Conservation (phyloP, 2,797 vertebrate genomes). For the Sebastes goodei region DNA sequence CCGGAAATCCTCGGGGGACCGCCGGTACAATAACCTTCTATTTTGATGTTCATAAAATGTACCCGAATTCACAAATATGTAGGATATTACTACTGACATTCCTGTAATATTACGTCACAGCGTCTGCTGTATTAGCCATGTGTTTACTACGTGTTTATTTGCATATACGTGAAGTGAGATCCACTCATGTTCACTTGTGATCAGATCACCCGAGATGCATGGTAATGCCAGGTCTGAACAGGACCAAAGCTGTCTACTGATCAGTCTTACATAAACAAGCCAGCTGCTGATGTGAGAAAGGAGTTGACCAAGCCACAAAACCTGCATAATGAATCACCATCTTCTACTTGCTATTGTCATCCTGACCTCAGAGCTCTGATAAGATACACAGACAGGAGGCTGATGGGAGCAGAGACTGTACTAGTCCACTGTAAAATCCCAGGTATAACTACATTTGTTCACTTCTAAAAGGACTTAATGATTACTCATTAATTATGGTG, state of each 20-base stretch:
- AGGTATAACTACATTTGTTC: neutral
- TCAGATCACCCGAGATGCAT: no score
- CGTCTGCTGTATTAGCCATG: no score
- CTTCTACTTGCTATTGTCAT: constrained; percentile 10
- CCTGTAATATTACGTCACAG: no score
- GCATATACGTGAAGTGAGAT: no score
- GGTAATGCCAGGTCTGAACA: no score
- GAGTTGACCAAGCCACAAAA: constrained; percentile 17
- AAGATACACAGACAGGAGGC: constrained; percentile 1
- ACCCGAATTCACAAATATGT: no score
- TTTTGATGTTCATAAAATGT: no score
- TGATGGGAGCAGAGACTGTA: neutral
- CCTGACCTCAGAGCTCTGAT: constrained; percentile 23
- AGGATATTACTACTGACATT: no score
- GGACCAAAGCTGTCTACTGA: neutral
- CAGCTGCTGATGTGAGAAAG: constrained; percentile 5
- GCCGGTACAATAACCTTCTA: no score
- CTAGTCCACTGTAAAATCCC: neutral
- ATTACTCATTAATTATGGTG: neutral
- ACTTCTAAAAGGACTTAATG: neutral
- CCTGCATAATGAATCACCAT: constrained; percentile 51
- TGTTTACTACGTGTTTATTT: no score
- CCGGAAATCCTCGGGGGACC: no score
- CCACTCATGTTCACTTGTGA: no score
- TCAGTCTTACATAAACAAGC: constrained; percentile 18